These are phyloP conservation scores for Oscheius sp. DNA, from an alignment of 2,888 invertebrate species.

Conservation along the genomic window DNA sequence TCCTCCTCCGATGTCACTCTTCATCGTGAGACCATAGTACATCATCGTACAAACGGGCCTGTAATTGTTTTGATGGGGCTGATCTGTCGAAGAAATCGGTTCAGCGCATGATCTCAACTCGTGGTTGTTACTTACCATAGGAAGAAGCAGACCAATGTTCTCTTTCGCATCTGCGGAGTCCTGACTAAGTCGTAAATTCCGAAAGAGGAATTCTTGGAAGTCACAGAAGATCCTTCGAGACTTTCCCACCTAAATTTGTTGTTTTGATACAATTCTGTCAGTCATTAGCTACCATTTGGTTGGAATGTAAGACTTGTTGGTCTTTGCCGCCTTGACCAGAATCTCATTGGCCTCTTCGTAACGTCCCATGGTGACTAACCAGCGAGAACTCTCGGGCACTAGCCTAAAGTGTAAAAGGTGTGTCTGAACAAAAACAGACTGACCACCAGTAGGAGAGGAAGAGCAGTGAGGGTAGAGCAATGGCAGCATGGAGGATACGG, in stretches of 20 bases:
- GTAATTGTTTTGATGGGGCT: constrained; percentile 24
- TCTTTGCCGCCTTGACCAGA: constrained; percentile 62
- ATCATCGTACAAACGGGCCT: constrained; percentile 86
- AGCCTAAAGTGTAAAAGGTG: constrained; percentile 52
- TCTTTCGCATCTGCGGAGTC: constrained; percentile 55
- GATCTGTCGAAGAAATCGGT: too few relatives aligned
- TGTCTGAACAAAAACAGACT: constrained; percentile 31
- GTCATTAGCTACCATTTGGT: constrained; percentile 59
- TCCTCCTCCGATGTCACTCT: constrained; percentile 84
- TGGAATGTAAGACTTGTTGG: constrained; percentile 62
- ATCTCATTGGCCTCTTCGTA: constrained; percentile 70
- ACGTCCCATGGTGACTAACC: constrained; percentile 67
- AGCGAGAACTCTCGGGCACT: constrained; percentile 70
- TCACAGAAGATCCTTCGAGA: constrained; percentile 29
- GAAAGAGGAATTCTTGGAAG: constrained; percentile 45
- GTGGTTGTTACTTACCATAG: constrained; percentile 46
- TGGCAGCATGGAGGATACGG: constrained; percentile 66
- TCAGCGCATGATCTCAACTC: background rate
- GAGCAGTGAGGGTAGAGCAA: constrained; percentile 69
- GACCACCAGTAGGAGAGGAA: constrained; percentile 72
- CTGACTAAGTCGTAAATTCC: constrained; percentile 53
- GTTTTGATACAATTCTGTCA: background rate
- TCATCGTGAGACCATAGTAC: constrained; percentile 88
- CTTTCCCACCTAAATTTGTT: constrained; percentile 39
- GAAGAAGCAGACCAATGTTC: constrained; percentile 54